Base-by-base conservation (phyloP, 1,140 invertebrate species). In the Trichonephila clavata region DNA sequence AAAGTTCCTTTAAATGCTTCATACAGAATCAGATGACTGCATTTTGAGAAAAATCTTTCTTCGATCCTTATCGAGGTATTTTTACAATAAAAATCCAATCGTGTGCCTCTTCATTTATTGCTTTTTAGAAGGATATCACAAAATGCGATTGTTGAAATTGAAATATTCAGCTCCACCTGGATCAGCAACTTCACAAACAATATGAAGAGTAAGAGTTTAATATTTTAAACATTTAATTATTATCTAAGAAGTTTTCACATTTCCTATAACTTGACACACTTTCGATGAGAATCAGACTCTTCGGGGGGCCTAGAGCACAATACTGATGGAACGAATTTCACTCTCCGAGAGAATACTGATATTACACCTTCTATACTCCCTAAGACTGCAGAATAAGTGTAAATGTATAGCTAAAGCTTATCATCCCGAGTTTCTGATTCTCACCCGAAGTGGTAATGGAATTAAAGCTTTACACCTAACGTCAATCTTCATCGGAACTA, bases 401-500 rank as follows among this genome's bases (percentile, higher is more conserved):
- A 83, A 50, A 83, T 83, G 86, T 32, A 39, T 39, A 63, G 60
- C 86, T 63, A 87, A 57, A 16, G 50, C 21, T 87, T 24, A 20
- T 13, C 68, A 59, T 71, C 39, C 80, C 18, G 24, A 84, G 80
- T 86, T 84, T 65, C 77, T 84, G 71, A 60, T 80, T 90, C 90
- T 32, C 27, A 81, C 90, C 27, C 32, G 24, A 63, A 43, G 80
- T 68, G 27, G 14, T 16, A 83, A 92, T 63, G 32, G 13, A 90
- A 65, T 81, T 90, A 81, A 90, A 59, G 18, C 14, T 65, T n/a
- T 92, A 68, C 59, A 86, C 50, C 83, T 90, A 94, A 57, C 90
- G 71, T 94, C 90, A 93, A 61, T 93, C 83, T 94, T 87, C 93
- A 59, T 93, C 94, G 50, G 93, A 94, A 90, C 87, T 84, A n/a